These are phyloP conservation scores for Eupsilia transversa DNA, from an alignment of 2,888 invertebrate genomes.

Conservation along the genomic window DNA sequence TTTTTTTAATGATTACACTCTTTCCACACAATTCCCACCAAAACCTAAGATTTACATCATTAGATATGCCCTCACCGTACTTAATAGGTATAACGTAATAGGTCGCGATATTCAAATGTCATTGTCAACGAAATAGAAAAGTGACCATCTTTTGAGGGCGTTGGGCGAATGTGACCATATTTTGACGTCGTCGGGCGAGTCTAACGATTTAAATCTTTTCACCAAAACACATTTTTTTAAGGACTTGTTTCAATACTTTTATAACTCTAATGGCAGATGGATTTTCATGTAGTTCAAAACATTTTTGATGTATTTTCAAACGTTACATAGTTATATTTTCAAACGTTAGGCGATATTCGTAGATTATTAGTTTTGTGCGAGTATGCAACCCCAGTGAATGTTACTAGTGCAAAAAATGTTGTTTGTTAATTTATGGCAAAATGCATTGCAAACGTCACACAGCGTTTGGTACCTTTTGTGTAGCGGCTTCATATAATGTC, in stretches of 20 bases:
- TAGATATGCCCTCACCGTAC: neutral
- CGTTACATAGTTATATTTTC: neutral
- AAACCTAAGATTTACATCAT: neutral
- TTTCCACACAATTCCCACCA: slow-evolving; percentile 15
- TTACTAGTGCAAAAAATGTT: slow-evolving; percentile 42
- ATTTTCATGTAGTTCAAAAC: slow-evolving; percentile 5
- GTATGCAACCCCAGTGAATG: slow-evolving; percentile 37
- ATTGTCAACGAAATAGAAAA: neutral
- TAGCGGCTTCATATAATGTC: slow-evolving; percentile 60
- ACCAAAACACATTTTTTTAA: slow-evolving; percentile 9
- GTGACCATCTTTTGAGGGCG: neutral
- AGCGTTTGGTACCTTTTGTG: slow-evolving; percentile 52
- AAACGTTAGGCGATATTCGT: slow-evolving; percentile 25
- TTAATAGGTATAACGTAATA: too few relatives aligned
- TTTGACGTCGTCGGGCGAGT: neutral
- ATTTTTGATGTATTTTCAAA: neutral
- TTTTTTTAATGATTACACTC: neutral
- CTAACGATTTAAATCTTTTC: neutral
- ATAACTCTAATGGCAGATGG: neutral
- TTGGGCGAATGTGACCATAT: neutral
- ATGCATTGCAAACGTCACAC: slow-evolving; percentile 53
- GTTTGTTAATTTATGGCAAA: slow-evolving; percentile 42
- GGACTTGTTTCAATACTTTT: neutral
- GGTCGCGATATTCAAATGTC: neutral
- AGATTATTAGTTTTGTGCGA: slow-evolving; percentile 42